Conservation (phyloP, 2,888 invertebrate species). For the Eurytoma adleriae region DNA sequence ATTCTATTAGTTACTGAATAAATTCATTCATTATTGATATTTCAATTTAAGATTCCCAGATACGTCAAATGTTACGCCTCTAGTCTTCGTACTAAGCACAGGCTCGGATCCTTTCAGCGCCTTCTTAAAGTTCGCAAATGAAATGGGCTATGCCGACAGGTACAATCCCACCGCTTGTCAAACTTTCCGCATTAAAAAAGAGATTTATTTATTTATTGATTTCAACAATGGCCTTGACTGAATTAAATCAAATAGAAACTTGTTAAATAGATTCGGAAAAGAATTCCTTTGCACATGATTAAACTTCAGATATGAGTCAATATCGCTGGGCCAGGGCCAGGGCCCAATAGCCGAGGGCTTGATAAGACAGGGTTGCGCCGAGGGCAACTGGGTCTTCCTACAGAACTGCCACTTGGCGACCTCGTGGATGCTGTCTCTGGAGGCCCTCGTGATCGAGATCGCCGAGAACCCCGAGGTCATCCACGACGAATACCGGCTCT, state of each 20-base stretch:
- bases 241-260: too few species aligned
- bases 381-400: slow-evolving; percentile 93
- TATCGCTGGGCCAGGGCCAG: slow-evolving; percentile 94
- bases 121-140: slow-evolving; percentile 88
- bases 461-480: slow-evolving; percentile 82
- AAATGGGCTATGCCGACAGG: slow-evolving; percentile 82
- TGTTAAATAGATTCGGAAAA: too few species aligned
- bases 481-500: slow-evolving; percentile 87
- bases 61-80: slow-evolving; percentile 84
- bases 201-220: too few species aligned
- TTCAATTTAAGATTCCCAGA: slow-evolving; percentile 79
- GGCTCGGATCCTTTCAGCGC: slow-evolving; percentile 93
- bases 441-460: slow-evolving; percentile 86
- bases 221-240: too few species aligned
- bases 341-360: slow-evolving; percentile 91
- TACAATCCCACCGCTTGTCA: slow-evolving; percentile 26
- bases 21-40: not conserved
- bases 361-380: slow-evolving; percentile 83
- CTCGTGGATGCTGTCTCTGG: slow-evolving; percentile 93
- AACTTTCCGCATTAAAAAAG: too few species aligned
- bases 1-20: not conserved
- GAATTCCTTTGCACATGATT: too few species aligned
- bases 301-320: slow-evolving; percentile 81
- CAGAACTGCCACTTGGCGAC: slow-evolving; percentile 96
- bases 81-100: slow-evolving; percentile 91